Conservation (phyloP, 2,797 vertebrate species). For the Muscicapa striata region DNA sequence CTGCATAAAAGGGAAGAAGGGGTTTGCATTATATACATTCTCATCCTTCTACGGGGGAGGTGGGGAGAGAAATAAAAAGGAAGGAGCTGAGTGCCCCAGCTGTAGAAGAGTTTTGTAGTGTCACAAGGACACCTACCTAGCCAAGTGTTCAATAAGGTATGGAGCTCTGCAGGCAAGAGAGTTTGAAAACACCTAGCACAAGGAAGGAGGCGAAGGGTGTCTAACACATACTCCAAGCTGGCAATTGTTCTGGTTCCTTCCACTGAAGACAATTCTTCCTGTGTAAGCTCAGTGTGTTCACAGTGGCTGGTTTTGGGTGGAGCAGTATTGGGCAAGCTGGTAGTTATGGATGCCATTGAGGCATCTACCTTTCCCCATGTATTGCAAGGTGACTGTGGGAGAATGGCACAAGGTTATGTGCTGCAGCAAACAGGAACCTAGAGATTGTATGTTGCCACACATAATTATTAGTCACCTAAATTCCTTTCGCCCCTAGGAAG, state of each 20-base stretch:
- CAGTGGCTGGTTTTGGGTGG: conserved; percentile 36
- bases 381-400: conserved; percentile 28
- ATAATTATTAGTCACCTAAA: conserved; percentile 33
- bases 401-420: conserved; percentile 20
- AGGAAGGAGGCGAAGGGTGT: background rate
- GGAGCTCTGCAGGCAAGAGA: background rate
- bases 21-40: background rate
- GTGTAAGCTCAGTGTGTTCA: background rate
- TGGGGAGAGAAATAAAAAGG: background rate
- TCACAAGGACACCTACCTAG: background rate
- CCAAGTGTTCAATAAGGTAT: background rate
- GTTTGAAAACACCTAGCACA: background rate
- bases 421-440: conserved; percentile 60
- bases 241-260: background rate
- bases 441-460: conserved; percentile 40
- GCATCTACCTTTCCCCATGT: conserved; percentile 20
- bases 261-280: background rate
- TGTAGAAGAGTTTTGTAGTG: background rate
- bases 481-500: conserved; percentile 30
- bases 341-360: conserved; percentile 42
- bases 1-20: background rate
- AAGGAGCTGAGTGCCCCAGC: background rate
- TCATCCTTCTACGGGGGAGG: background rate
- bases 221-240: background rate
- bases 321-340: background rate